A percentile compares a stretch with the other conserved stretches of the same genome.
These are phyloP conservation scores for Acipenser transmontanus DNA, from an alignment of 2,797 vertebrate genomes.

Conservation along the genomic window DNA sequence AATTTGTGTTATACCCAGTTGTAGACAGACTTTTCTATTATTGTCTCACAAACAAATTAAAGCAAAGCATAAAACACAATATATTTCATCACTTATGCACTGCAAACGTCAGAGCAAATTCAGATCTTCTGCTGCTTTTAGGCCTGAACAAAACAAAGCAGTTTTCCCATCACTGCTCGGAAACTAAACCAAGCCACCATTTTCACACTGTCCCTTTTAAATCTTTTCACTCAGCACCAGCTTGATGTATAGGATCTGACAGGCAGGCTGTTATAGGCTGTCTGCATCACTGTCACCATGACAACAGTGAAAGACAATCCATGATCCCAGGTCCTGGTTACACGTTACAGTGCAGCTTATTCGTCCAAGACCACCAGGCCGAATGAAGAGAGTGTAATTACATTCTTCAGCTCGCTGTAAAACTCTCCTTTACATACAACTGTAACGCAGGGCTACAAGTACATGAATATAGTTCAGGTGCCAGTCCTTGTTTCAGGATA, in stretches of 20 bases:
- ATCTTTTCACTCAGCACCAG: constrained; percentile 75
- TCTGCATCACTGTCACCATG: constrained; percentile 98
- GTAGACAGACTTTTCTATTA: no score
- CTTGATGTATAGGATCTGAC: constrained; percentile 80
- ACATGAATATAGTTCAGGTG: neutral
- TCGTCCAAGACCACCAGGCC: constrained; percentile 70
- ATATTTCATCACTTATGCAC: no score
- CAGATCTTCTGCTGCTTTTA: no score
- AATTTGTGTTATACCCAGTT: no score
- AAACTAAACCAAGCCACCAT: constrained; percentile 1
- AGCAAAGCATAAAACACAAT: no score
- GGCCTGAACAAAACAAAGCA: neutral
- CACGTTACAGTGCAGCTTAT: constrained; percentile 75
- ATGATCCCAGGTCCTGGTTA: constrained; percentile 69
- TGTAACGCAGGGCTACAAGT: neutral
- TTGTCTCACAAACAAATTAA: no score
- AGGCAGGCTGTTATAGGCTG: constrained; percentile 81
- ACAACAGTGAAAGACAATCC: constrained; percentile 91
- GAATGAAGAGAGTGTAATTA: constrained; percentile 75
- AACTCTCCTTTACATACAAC: constrained; percentile 36
- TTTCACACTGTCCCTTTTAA: constrained; percentile 47
- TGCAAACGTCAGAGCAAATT: no score
- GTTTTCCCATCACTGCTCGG: neutral
- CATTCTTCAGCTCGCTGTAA: constrained; percentile 73
- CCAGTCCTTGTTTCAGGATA: no score